These are phyloP conservation scores for Gymnocephalus cernua DNA, from an alignment of 2,113 vertebrate genomes.

Conservation along the genomic window DNA sequence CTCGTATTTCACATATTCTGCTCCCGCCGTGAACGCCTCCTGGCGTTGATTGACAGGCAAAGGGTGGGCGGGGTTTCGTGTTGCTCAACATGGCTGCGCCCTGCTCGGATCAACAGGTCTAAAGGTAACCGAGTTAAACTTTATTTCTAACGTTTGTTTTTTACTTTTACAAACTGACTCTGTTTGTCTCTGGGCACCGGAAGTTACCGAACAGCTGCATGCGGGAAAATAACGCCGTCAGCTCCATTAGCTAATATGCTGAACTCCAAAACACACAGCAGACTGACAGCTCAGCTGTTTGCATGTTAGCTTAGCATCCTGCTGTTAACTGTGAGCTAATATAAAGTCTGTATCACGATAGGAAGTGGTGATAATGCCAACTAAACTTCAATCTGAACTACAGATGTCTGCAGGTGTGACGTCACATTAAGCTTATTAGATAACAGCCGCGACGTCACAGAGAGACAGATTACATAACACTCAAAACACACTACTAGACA, in stretches of 20 bases:
- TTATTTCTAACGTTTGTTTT: fast-evolving
- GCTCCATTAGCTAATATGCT: background rate
- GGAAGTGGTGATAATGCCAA: no score
- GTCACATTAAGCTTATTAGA: background rate
- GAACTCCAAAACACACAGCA: background rate
- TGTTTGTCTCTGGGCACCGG: background rate
- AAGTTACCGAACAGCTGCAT: background rate
- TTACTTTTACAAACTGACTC: fast-evolving
- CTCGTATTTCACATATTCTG: background rate
- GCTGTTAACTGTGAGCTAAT: background rate
- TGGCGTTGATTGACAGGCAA: constrained; percentile 29
- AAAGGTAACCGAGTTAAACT: constrained; percentile 56
- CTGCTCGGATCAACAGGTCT: constrained; percentile 62
- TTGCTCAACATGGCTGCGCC: constrained; percentile 64
- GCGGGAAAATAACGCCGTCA: background rate
- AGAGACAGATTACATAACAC: background rate
- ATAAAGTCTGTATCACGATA: background rate
- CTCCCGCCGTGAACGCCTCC: background rate
- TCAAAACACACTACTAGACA: no score
- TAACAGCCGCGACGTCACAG: background rate
- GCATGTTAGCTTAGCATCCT: constrained; percentile 20
- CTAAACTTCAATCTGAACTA: background rate
- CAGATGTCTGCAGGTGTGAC: background rate
- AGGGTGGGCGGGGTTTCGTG: constrained; percentile 46
- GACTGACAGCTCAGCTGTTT: constrained; percentile 20